phyloP scores from a whole-genome alignment of 2,888 invertebrate species.

The Carcina quercana region DNA sequence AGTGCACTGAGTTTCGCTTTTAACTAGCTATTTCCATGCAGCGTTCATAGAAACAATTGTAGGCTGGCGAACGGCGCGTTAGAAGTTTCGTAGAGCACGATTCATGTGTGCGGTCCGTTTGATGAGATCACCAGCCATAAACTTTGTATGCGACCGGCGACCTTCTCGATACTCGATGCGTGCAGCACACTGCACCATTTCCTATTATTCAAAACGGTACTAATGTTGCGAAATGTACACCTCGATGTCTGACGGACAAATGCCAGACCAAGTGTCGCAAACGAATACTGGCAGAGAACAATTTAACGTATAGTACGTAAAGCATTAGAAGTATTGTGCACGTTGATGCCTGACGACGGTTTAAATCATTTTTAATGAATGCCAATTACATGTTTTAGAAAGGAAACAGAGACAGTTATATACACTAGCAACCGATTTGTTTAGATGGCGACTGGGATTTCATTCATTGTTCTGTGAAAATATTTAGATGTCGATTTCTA shows the following conservation, averaged over 20 bases:
- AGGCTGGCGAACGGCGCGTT: slow-evolving; percentile 69
- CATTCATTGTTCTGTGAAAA: no score
- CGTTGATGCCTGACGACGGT: slow-evolving; percentile 17
- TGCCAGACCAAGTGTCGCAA: slow-evolving; percentile 37
- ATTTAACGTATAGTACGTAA: slow-evolving; percentile 1
- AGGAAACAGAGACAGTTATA: slow-evolving; percentile 9
- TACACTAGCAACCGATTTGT: not conserved
- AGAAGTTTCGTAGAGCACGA: slow-evolving; percentile 69
- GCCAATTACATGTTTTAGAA: slow-evolving; percentile 14
- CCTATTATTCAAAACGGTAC: slow-evolving; percentile 62
- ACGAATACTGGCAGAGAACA: slow-evolving; percentile 18
- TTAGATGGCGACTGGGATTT: no score
- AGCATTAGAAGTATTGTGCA: slow-evolving; percentile 5
- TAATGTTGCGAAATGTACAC: slow-evolving; percentile 60
- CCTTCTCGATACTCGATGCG: slow-evolving; percentile 63
- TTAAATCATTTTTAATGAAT: slow-evolving; percentile 21
- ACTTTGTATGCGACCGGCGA: slow-evolving; percentile 66
- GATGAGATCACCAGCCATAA: slow-evolving; percentile 65
- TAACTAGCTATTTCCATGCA: slow-evolving; percentile 66
- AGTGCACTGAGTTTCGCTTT: slow-evolving; percentile 30
- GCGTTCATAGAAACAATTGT: slow-evolving; percentile 75
- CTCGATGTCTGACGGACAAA: slow-evolving; percentile 53
- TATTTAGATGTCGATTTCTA: not conserved
- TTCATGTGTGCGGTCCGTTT: slow-evolving; percentile 72
- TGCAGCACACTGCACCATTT: slow-evolving; percentile 64